Evolutionary conservation across 2,888 invertebrate species (phyloP), one percentile per base, ranked within the genome.

Genomic region (Cotesia congregata): DNA sequence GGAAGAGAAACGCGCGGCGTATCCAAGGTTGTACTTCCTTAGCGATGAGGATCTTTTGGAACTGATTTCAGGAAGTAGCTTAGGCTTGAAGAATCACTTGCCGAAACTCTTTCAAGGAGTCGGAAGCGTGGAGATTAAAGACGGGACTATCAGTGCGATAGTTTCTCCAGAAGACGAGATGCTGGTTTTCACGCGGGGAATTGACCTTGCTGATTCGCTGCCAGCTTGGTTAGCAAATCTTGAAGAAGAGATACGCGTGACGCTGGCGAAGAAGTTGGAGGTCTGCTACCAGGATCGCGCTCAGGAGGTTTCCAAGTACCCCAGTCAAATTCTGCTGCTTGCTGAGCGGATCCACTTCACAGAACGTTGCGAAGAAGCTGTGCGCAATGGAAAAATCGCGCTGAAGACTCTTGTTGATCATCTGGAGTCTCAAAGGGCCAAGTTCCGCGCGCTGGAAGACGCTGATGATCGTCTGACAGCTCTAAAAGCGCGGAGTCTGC

Each of bases 11-110:
- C 93, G 99, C 62, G 94, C 95, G 0, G 92, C 94, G 70, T 99
- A 99, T 90, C 98, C 99, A 6, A 92, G 99, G 77, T 95, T 99
- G 84, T 97, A 98, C 88, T 99, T 99, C 88, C 92, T 99, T 80
- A 98, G 98, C 78, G 99, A 99, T 87, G 99, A 99, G 86, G 99
- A 99, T 90, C 91, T 99, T 74, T 90, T 99, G 76, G 99, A 99
- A 91, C 93, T 99, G 79, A 92, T 99, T 65, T 89, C 89, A n/a
- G 88, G 86, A 4, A 87, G 85, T 64, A 84, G 80, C 6, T 84
- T 83, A 73, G 86, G 88, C 4, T 72, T 99, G 88, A 97, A 98
- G 89, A 93, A 95, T 0, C 99, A 99, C 89, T 92, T 99, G 81
- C 97, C 97, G 89, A 99, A 99, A 90, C 91, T 99, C 17, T 99